Base-by-base conservation (phyloP, 2,797 vertebrate genomes). In the Galaxias olidus region DNA sequence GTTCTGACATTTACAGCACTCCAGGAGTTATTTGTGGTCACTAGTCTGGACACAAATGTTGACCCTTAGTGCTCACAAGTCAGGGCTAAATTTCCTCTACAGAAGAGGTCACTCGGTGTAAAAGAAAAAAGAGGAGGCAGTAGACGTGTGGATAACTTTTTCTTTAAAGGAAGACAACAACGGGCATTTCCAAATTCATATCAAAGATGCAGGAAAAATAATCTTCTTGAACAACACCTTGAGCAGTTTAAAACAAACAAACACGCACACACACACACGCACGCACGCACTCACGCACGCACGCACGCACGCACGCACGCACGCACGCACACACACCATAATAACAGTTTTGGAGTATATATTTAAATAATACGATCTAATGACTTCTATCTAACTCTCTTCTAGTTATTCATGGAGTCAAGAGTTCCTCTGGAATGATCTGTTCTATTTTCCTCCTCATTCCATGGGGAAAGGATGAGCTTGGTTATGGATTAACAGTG, bases 401-500 rank as follows among this genome's bases (percentile, higher is more conserved):
- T 85, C 75, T 82, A 88, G 89, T 88, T 92, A 93, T 93, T 93
- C 92, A 92, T 85, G 84, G 77, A 94, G 93, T 95, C 93, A 93
- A 94, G 92, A 94, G 91, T 93, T 92, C 91, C 91, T 82, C 91
- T 87, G 89, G 91, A 89, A 90, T 93, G 94, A 94, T 95, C 86
- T 88, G 91, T 93, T 94, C 94, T 85, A 78, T 95, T 88, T 94
- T 90, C 84, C 86, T 87, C 84, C 90, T 90, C 89, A 79, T 94
- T 95, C 90, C 89, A 81, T 78, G 87, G 92, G 92, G 92, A 92
- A 86, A 90, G 91, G 92, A 93, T 93, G 94, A 92, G 93, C 93
- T 92, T 93, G 91, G 94, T 95, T 96, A 97, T 97, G 94, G 96
- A 98, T 97, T 98, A 98, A 95, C 90, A 90, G 87, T 73, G 84